Evolutionary conservation across 1,140 invertebrate species (phyloP).

Genomic region (Tetramorium parvispinum): DNA sequence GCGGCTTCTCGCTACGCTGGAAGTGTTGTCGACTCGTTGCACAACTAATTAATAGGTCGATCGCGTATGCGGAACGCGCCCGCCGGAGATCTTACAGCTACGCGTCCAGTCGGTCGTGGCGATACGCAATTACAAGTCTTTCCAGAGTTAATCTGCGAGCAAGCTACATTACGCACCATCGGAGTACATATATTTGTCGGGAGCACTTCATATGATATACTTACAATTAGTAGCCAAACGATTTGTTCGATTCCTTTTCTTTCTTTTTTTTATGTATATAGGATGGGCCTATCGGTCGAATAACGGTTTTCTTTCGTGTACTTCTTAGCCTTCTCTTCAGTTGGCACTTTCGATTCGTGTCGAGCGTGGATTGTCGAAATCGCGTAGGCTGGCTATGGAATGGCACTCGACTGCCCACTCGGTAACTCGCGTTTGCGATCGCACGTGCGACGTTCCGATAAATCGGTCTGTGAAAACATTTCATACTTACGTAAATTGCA

Average conservation of each 20-base stretch:
- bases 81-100: slow-evolving; percentile 25
- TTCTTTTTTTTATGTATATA: background rate
- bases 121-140: background rate
- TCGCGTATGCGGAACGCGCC: slow-evolving; percentile 50
- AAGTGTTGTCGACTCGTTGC: slow-evolving; percentile 64
- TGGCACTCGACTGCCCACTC: slow-evolving; percentile 71
- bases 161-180: background rate
- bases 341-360: slow-evolving; percentile 41
- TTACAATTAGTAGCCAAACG: background rate
- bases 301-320: background rate
- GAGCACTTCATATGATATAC: background rate
- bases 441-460: slow-evolving; percentile 20
- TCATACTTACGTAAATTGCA: slow-evolving; percentile 23
- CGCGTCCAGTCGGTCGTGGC: background rate
- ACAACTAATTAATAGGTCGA: slow-evolving; percentile 72
- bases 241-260: background rate
- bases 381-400: slow-evolving; percentile 74
- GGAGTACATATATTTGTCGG: background rate
- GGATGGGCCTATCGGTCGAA: background rate
- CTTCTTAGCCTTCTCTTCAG: slow-evolving; percentile 20
- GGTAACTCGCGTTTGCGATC: background rate
- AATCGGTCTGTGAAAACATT: background rate
- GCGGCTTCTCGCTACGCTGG: slow-evolving; percentile 20
- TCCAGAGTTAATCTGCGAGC: background rate
- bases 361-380: slow-evolving; percentile 62